Base-by-base conservation (phyloP, 2,888 invertebrate genomes). In the Clistopyga incitator region DNA sequence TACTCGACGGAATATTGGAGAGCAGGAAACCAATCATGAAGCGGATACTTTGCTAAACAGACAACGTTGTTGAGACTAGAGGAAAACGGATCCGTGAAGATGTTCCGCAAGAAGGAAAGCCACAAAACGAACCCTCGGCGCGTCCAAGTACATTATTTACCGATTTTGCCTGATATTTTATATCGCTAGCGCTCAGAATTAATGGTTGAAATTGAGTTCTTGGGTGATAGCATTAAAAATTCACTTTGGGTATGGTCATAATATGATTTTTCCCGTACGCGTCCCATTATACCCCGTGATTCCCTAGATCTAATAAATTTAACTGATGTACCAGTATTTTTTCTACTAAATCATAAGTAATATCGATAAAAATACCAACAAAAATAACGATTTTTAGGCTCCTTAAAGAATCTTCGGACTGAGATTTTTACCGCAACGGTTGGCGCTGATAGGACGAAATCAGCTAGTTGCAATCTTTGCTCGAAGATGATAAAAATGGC, bases 381-480 rank as follows among this genome's bases (percentile, higher is more conserved):
- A 50, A 50, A n/a, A 50, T n/a, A 50, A 50, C 50, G 18, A n/a
- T 50, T 50, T n/a, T n/a, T n/a, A 50, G 50, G 50, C 50, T 50
- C 50, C 3, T 2, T n/a, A 50, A 50, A 50, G 50, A 50, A 50
- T 50, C 50, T 50, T 50, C 50, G 50, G n/a, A n/a, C 50, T 50
- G 50, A 50, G 50, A 50, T 50, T 50, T 50, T 50, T 6, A 50
- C 50, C n/a, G 6, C n/a, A 50, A 50, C 50, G 3, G 8, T 10
- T n/a, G 18, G n/a, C 13, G 50, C 50, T 50, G n/a, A 50, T n/a
- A 50, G n/a, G 50, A n/a, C 50, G 50, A 50, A 50, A n/a, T 15
- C 50, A n/a, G 50, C n/a, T 50, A 56, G 52, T 25, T 56, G 56
- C 56, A 56, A 56, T 56, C 56, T 56, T 56, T 42, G 64, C 34